phyloP scores from a whole-genome alignment of 2,888 invertebrate genomes.

The Lycocerus yunnanus region DNA sequence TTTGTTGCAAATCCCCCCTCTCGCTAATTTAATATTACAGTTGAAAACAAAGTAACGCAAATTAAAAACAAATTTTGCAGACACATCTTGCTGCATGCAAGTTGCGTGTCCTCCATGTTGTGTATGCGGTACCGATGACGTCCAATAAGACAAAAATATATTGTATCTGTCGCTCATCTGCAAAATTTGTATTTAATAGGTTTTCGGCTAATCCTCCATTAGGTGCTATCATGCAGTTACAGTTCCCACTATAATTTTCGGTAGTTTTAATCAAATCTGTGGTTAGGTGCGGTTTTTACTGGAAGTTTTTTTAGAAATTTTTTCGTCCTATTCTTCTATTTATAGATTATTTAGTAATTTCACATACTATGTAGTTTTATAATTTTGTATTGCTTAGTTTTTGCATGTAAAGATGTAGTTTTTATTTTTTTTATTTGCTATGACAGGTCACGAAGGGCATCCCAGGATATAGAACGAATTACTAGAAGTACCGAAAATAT shows the following conservation, averaged over 20 bases:
- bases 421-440: slow-evolving; percentile 48
- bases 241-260: background rate
- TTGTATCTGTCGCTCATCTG: too few species aligned
- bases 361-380: slow-evolving; percentile 37
- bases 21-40: too few species aligned
- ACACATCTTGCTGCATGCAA: too few species aligned
- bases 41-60: too few species aligned
- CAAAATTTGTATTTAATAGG: too few species aligned
- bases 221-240: background rate
- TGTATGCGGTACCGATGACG: too few species aligned
- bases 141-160: too few species aligned
- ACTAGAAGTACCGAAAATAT: slow-evolving; percentile 48
- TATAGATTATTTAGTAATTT: slow-evolving; percentile 23
- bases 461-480: slow-evolving; percentile 74
- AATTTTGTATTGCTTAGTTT: slow-evolving; percentile 29
- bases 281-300: too few species aligned
- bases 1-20: background rate
- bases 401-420: slow-evolving; percentile 33
- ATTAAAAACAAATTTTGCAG: too few species aligned
- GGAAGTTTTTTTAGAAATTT: background rate
- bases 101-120: too few species aligned
- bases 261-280: background rate
- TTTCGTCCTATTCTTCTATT: slow-evolving; percentile 13
- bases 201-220: background rate
- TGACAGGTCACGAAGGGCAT: slow-evolving; percentile 84